Conservation (phyloP, 1,140 invertebrate species). For the Rhizoglyphus robini region DNA sequence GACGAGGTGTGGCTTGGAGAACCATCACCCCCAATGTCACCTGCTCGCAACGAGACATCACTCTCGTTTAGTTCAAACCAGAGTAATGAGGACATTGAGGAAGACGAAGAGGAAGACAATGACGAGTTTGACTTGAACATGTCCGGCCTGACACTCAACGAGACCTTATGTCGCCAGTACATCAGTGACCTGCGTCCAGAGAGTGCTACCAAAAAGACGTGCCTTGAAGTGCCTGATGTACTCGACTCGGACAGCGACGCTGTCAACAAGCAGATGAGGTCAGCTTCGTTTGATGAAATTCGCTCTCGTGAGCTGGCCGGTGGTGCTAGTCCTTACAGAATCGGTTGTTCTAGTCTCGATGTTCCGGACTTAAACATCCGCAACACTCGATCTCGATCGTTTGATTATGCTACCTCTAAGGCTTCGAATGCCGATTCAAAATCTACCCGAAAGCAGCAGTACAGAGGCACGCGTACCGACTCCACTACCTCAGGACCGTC, state of each 20-base stretch:
- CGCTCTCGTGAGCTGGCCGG: slow-evolving; percentile 54
- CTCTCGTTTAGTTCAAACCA: not conserved
- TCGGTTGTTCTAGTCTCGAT: not conserved
- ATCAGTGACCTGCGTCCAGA: not conserved
- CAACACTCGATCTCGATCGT: slow-evolving; percentile 8
- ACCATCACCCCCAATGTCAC: slow-evolving; percentile 5
- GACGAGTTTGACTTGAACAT: slow-evolving; percentile 3
- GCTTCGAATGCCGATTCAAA: not conserved
- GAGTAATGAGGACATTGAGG: slow-evolving; percentile 5
- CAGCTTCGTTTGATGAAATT: slow-evolving; percentile 73
- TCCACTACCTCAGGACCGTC: not conserved
- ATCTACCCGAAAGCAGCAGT: slow-evolving; percentile 33
- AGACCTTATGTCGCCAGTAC: not conserved
- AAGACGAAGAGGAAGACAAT: not conserved
- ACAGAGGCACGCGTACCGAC: not conserved
- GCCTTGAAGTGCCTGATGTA: slow-evolving; percentile 4
- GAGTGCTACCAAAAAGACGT: not conserved
- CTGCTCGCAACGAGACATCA: slow-evolving; percentile 33
- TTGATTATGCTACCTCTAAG: slow-evolving; percentile 7
- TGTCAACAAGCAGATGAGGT: slow-evolving; percentile 53
- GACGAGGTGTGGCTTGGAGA: not conserved
- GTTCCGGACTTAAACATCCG: slow-evolving; percentile 8
- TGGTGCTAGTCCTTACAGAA: not conserved
- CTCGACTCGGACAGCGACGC: not conserved
- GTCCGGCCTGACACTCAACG: not conserved